A percentile compares a stretch with the other conserved stretches of the same genome.
These are phyloP conservation scores for Spheniscus humboldti DNA, from an alignment of 2,797 vertebrate genomes.

Conservation along the genomic window DNA sequence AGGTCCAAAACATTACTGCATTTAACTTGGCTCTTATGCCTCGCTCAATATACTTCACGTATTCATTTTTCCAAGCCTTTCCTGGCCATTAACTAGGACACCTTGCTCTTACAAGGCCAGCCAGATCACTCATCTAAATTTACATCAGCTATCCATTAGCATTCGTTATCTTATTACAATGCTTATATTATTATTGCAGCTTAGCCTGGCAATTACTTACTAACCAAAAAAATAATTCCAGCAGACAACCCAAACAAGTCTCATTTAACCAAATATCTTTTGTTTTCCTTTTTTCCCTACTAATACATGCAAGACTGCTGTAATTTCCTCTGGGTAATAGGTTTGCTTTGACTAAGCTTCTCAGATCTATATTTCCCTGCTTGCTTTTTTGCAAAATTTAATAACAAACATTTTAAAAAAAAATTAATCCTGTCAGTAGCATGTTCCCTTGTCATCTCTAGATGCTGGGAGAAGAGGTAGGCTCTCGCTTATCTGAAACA, in stretches of 20 bases:
- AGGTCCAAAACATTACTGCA: background rate
- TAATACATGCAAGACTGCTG: background rate
- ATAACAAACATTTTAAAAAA: background rate
- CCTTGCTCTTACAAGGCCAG: background rate
- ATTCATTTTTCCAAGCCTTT: background rate
- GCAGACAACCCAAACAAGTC: background rate
- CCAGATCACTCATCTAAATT: background rate
- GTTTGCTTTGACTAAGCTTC: background rate
- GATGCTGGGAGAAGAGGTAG: background rate
- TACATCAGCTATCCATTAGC: background rate
- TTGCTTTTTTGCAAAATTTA: background rate
- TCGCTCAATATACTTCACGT: background rate
- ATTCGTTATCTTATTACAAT: background rate
- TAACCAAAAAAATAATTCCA: background rate
- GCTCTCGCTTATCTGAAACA: background rate
- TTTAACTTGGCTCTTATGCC: background rate
- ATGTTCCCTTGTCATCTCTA: background rate
- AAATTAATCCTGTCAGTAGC: background rate
- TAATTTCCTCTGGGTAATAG: background rate
- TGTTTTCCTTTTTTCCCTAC: background rate
- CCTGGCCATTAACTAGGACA: background rate
- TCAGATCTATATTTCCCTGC: background rate
- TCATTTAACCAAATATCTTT: background rate
- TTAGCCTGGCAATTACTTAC: background rate
- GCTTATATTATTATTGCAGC: background rate